phyloP scores from a whole-genome alignment of 2,113 vertebrate genomes.

The Miniopterus natalensis region DNA sequence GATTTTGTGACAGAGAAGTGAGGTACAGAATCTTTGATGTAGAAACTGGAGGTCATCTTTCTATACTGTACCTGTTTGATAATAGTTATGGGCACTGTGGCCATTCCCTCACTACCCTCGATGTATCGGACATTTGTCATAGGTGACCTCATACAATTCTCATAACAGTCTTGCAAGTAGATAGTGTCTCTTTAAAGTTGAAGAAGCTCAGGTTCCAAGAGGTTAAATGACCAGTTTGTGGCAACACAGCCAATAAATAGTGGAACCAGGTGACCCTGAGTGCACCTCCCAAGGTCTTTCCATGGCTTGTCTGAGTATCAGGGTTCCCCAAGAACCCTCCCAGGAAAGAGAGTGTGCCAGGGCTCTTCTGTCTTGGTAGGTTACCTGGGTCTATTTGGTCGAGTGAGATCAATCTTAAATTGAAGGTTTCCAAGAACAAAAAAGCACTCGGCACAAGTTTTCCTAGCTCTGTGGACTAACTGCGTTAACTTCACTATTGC shows the following conservation, averaged over 20 bases:
- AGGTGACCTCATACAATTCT: neutral
- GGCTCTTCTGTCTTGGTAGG: neutral
- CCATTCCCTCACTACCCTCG: too few relatives aligned
- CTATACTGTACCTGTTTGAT: too few relatives aligned
- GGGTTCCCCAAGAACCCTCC: neutral
- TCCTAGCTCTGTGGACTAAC: neutral
- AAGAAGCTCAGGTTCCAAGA: slow-evolving; percentile 9
- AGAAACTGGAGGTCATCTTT: neutral
- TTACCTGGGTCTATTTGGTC: neutral
- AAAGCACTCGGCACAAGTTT: neutral
- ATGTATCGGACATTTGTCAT: neutral
- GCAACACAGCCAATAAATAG: neutral
- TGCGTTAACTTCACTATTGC: neutral
- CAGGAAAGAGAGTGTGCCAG: neutral
- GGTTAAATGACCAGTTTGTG: neutral
- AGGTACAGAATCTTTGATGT: neutral
- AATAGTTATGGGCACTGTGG: neutral
- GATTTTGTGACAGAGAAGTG: neutral
- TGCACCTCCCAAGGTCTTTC: fast-evolving
- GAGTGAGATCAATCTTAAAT: neutral
- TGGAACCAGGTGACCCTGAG: neutral
- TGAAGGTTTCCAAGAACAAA: slow-evolving; percentile 31
- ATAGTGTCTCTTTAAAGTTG: neutral
- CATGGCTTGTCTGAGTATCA: neutral
- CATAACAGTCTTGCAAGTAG: neutral